Base-by-base conservation (phyloP, 2,888 invertebrate genomes). In the Mylabris sibirica region DNA sequence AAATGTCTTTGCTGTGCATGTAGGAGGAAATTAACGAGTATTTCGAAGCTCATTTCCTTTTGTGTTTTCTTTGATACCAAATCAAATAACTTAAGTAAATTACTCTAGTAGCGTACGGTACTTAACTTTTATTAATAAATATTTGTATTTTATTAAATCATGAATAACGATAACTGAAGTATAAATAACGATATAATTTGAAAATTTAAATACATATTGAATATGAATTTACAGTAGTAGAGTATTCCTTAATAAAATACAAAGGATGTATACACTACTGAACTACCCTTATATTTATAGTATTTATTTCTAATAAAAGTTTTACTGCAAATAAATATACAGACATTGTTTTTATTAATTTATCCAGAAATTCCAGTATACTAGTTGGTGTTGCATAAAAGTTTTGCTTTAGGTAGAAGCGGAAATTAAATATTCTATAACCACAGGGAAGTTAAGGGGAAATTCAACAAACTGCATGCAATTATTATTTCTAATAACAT, bases 381-480 rank as follows among this genome's bases (percentile, higher is more conserved):
- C n/a, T 41, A n/a, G 41, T 6, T 44, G 41, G 14, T 41, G 3
- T 17, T 44, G n/a, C 6, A 20, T 49, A 49, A 49, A 49, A 49
- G 44, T 49, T 49, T 49, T 49, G 44, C 17, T 20, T 3, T 20
- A 49, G 44, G 17, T 49, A 17, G 17, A 49, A 49, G 20, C 49
- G 49, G 49, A 49, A 49, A 49, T 49, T 49, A 49, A 49, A 49
- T 49, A 49, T 49, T 49, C 49, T 49, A 20, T 22, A 22, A 49
- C 20, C 20, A 20, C 2, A 20, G 49, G 49, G 8, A 20, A 22
- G 49, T 17, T 49, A 8, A 49, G 9, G 20, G 49, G 8, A 49
- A 4, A 22, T 49, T 22, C 3, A 20, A 20, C 49, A 49, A 12
- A 20, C 5, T 9, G 9, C 9, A 22, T 17, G 17, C n/a, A 17